Conservation (phyloP, 1,140 invertebrate genomes). For the Drosophila paulistorum region DNA sequence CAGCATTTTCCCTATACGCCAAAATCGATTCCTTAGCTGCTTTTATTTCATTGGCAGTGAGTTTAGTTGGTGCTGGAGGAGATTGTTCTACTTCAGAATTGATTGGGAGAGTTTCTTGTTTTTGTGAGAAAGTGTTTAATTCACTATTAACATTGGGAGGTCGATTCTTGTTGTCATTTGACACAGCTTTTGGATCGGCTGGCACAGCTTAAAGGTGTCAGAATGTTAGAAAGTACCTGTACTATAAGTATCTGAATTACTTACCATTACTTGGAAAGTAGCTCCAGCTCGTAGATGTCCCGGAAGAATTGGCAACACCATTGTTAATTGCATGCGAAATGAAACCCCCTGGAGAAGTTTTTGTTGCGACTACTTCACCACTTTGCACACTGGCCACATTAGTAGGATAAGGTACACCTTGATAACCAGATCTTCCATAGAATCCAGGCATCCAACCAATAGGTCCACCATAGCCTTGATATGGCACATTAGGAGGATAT, state of each 20-base stretch:
- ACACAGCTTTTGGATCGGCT: background rate
- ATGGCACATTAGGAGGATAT: background rate
- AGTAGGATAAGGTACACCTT: background rate
- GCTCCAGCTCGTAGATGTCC: background rate
- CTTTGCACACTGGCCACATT: background rate
- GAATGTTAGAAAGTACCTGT: background rate
- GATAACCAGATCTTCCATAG: background rate
- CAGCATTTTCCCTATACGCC: background rate
- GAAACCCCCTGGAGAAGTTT: background rate
- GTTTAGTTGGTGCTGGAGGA: background rate
- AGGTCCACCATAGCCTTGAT: background rate
- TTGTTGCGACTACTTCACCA: background rate
- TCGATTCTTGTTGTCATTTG: background rate
- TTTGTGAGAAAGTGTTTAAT: background rate
- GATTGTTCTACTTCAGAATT: no score
- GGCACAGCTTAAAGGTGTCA: background rate
- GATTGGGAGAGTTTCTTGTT: background rate
- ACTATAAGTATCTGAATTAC: background rate
- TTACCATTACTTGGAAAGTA: background rate
- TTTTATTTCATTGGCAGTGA: background rate
- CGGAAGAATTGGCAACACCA: background rate
- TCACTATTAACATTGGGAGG: background rate
- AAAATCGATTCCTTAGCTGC: background rate
- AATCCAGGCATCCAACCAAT: slow-evolving; percentile 3
- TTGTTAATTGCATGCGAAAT: background rate